Evolutionary conservation across 2,113 vertebrate species (phyloP), one percentile per base, ranked within the genome.

Genomic region (Corythoichthys intestinalis): DNA sequence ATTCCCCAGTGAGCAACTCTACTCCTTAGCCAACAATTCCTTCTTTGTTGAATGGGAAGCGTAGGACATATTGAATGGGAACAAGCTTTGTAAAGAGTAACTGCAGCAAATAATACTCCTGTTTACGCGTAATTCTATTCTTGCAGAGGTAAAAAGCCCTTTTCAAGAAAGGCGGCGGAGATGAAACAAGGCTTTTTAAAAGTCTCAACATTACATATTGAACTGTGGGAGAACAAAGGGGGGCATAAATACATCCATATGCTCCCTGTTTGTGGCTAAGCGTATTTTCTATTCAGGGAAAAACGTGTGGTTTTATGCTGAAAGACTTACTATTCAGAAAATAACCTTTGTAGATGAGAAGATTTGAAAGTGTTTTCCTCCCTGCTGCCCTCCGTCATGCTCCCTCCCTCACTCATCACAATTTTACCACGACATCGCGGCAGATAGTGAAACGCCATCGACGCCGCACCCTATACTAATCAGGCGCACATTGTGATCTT

Each of bases 231-330:
- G 81, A 88, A 91, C 85, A 87, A 83, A 86, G 83, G 83, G 73
- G 65, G 65, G 81, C 80, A 83, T 91, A 91, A 92, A 85, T 85
- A 87, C 88, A 90, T 91, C 89, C 91, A 93, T 86, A 90, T 91
- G 91, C 82, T 80, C 80, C 76, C 69, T 85, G 89, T 91, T 91
- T 92, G 87, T 88, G 88, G 91, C 77, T 84, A 72, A 56, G 83
- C 86, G 89, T 85, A 88, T 88, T 44, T 90, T 90, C 89, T 89
- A 82, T 85, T 86, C 84, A 80, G 85, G 82, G 86, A 85, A 89
- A 88, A 88, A 89, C 84, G 87, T 70, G 77, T 70, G 77, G 85
- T 86, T 90, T 89, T 73, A 81, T 84, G 83, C 86, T 83, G 74
- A 87, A 86, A 89, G 84, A 83, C 83, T 85, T 84, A 80, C 85